A percentile compares a stretch with the other conserved stretches of the same genome.
phyloP scores from a whole-genome alignment of 2,113 vertebrate species.

The Alosa alosa region DNA sequence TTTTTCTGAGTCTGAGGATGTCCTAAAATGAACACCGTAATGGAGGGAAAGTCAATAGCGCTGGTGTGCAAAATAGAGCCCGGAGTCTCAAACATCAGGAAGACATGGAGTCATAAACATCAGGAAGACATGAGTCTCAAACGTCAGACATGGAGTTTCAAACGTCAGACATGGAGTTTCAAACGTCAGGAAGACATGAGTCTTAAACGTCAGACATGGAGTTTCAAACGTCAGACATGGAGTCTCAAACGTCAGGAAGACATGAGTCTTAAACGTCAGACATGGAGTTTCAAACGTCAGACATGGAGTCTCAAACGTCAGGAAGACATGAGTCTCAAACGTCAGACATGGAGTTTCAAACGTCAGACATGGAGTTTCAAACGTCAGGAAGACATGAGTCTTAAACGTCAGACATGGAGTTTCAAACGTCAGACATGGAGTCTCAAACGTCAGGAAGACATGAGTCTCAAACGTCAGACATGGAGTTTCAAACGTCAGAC shows the following conservation, averaged over 20 bases:
- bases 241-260: conserved; percentile 17
- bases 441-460: conserved; percentile 17
- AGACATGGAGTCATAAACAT: not conserved
- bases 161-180: not conserved
- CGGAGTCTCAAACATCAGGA: conserved; percentile 13
- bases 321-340: not conserved
- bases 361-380: not conserved
- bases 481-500: not conserved
- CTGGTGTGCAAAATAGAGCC: too few relatives aligned
- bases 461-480: not conserved
- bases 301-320: conserved; percentile 19
- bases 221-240: not conserved
- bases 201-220: not conserved
- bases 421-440: too few relatives aligned
- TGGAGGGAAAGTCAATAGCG: too few relatives aligned
- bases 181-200: not conserved
- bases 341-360: too few relatives aligned
- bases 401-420: conserved; percentile 6
- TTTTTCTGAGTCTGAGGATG: too few relatives aligned
- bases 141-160: not conserved
- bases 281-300: conserved; percentile 7
- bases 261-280: not conserved
- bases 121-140: conserved; percentile 1
- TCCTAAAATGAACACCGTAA: too few relatives aligned
- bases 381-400: not conserved